phyloP scores from a whole-genome alignment of 2,888 invertebrate species.

The Punctoribates punctum region DNA sequence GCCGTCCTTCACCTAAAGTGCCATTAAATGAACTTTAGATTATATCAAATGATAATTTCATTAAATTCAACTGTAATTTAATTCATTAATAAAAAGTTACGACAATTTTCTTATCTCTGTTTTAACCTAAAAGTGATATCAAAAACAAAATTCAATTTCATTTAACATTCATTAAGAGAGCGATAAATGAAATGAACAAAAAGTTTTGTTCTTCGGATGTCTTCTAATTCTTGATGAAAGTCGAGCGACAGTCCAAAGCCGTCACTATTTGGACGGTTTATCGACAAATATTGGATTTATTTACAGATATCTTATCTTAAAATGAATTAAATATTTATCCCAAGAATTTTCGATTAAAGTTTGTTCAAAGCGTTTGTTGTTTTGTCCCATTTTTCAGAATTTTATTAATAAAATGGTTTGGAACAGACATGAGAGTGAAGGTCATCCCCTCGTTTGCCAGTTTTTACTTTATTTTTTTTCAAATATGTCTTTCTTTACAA shows the following conservation, averaged over 20 bases:
- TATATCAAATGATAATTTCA: slow-evolving; percentile 12
- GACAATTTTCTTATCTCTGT: too few relatives aligned
- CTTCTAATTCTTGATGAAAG: too few relatives aligned
- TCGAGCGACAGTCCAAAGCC: too few relatives aligned
- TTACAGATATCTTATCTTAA: not conserved
- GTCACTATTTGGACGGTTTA: not conserved
- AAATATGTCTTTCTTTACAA: slow-evolving; percentile 7
- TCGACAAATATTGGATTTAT: not conserved
- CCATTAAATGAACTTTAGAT: slow-evolving; percentile 3
- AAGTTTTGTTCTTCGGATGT: too few relatives aligned
- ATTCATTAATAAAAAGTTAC: too few relatives aligned
- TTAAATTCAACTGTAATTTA: not conserved
- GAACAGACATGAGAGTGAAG: slow-evolving; percentile 4
- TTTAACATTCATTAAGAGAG: too few relatives aligned
- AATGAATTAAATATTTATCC: slow-evolving; percentile 20
- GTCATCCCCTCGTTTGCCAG: not conserved
- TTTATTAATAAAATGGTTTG: not conserved
- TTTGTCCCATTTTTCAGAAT: not conserved
- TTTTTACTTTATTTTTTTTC: slow-evolving; percentile 5
- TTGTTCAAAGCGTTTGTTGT: slow-evolving; percentile 16
- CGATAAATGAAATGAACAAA: too few relatives aligned
- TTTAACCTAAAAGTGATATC: too few relatives aligned
- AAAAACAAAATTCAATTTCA: too few relatives aligned
- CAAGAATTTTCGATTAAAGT: not conserved
- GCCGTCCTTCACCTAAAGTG: slow-evolving; percentile 28